These are phyloP conservation scores for Microctonus hyperodae DNA, from an alignment of 2,888 invertebrate species.

Conservation along the genomic window DNA sequence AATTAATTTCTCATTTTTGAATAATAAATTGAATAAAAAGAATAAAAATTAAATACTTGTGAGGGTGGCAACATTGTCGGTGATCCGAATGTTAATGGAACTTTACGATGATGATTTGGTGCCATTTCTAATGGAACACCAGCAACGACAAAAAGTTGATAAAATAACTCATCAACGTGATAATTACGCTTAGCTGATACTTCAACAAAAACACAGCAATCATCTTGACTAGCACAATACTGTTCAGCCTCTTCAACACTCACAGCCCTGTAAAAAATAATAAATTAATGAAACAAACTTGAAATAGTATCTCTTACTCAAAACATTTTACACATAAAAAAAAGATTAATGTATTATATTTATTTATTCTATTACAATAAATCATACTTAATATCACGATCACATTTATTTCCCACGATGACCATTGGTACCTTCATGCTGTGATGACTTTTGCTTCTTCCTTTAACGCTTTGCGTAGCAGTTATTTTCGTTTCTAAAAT, in stretches of 20 bases:
- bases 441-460: constrained; percentile 68
- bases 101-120: constrained; percentile 83
- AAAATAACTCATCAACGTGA: constrained; percentile 84
- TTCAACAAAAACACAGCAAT: constrained; percentile 81
- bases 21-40: not conserved
- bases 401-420: constrained; percentile 87
- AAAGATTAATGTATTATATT: not conserved
- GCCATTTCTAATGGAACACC: constrained; percentile 89
- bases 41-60: constrained; percentile 47
- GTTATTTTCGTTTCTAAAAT: constrained; percentile 84
- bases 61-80: constrained; percentile 77
- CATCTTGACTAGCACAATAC: constrained; percentile 80
- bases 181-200: constrained; percentile 84
- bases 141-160: constrained; percentile 82
- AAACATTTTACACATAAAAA: constrained; percentile 3
- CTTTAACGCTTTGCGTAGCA: constrained; percentile 70
- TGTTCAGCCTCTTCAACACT: constrained; percentile 78
- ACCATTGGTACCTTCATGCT: constrained; percentile 78
- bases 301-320: not conserved
- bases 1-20: no score
- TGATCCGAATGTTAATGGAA: constrained; percentile 74
- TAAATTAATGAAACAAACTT: not conserved
- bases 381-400: constrained; percentile 78
- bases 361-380: constrained; percentile 3
- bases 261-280: constrained; percentile 69